phyloP scores from a whole-genome alignment of 2,888 invertebrate genomes.

The Hyppa rectilinea region DNA sequence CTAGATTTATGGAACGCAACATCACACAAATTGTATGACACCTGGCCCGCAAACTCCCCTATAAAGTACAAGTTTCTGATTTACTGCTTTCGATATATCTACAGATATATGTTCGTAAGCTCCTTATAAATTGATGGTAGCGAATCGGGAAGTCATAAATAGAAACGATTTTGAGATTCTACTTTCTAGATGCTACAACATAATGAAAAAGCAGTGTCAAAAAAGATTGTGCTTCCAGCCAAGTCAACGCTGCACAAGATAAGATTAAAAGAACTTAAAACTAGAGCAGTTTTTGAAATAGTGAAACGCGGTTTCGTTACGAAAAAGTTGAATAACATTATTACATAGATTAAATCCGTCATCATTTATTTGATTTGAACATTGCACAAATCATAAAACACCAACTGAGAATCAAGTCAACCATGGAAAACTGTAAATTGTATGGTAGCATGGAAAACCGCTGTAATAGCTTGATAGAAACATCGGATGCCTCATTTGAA shows the following conservation, averaged over 20 bases:
- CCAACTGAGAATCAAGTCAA: constrained; percentile 48
- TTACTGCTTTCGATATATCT: constrained; percentile 41
- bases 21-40: constrained; percentile 57
- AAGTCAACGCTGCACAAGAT: constrained; percentile 36
- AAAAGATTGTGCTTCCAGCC: constrained; percentile 36
- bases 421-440: constrained; percentile 65
- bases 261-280: constrained; percentile 54
- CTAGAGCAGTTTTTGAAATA: constrained; percentile 58
- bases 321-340: constrained; percentile 54
- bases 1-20: constrained; percentile 47
- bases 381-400: constrained; percentile 49
- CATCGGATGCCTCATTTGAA: constrained; percentile 72
- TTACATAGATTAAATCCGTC: constrained; percentile 52
- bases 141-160: constrained; percentile 44
- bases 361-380: constrained; percentile 44
- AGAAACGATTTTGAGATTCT: constrained; percentile 31
- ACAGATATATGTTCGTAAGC: constrained; percentile 43
- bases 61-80: constrained; percentile 50
- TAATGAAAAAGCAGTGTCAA: constrained; percentile 31
- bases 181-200: constrained; percentile 24
- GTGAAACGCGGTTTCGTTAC: constrained; percentile 50
- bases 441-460: constrained; percentile 62
- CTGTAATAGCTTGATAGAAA: constrained; percentile 65
- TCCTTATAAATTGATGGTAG: constrained; percentile 37
- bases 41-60: constrained; percentile 37